Conservation (phyloP, 2,888 invertebrate genomes). For the Alloscopus bannaensis region DNA sequence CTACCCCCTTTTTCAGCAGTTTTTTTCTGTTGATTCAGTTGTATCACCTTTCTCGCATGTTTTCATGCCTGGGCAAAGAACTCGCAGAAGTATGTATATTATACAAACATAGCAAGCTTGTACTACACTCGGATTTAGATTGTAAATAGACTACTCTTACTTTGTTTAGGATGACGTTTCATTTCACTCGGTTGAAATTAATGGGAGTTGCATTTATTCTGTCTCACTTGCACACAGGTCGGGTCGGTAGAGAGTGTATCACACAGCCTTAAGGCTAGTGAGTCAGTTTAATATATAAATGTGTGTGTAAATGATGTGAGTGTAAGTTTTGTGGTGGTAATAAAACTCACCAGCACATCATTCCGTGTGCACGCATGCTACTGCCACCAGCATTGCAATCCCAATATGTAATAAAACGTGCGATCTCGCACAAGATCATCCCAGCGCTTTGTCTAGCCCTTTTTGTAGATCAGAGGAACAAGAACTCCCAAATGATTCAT, state of each 20-base stretch:
- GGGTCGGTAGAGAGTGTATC: background rate
- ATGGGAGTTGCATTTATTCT: slow-evolving; percentile 25
- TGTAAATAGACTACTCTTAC: background rate
- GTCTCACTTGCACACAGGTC: slow-evolving; percentile 18
- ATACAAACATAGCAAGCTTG: background rate
- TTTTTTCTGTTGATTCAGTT: slow-evolving; percentile 36
- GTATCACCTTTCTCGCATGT: slow-evolving; percentile 37
- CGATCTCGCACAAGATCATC: slow-evolving; percentile 14
- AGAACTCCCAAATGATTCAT: slow-evolving; percentile 48
- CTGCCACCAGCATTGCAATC: slow-evolving; percentile 14
- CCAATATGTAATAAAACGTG: slow-evolving; percentile 29
- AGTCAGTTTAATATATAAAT: background rate
- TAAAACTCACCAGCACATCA: background rate
- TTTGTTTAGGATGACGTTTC: slow-evolving; percentile 26
- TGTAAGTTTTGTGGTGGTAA: background rate
- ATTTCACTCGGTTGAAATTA: slow-evolving; percentile 18
- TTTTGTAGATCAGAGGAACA: no score
- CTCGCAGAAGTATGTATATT: background rate
- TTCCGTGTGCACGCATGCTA: no score
- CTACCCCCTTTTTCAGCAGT: slow-evolving; percentile 1
- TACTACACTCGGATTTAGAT: background rate
- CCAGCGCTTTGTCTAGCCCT: no score
- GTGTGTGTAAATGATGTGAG: no score
- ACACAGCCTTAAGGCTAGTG: slow-evolving; percentile 21
- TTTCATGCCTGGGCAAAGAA: slow-evolving; percentile 2